phyloP scores from a whole-genome alignment of 2,888 invertebrate genomes.

The Sphaeridia pumilis region DNA sequence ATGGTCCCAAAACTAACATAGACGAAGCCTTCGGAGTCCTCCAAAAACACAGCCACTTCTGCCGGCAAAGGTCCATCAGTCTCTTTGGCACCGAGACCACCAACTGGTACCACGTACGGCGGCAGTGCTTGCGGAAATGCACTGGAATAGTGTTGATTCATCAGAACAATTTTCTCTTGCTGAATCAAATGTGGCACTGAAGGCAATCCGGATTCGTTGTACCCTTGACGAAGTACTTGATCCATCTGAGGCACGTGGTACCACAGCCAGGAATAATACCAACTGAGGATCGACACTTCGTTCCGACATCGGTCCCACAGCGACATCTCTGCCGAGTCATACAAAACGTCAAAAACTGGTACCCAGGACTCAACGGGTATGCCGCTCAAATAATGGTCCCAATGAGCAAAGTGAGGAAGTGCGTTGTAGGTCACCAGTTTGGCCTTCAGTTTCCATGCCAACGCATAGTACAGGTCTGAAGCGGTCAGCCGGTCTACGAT shows the following conservation, averaged over 20 bases:
- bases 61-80: too few species aligned
- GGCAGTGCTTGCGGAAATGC: neutral
- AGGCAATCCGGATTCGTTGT: neutral
- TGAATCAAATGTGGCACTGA: neutral
- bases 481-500: neutral
- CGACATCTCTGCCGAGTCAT: neutral
- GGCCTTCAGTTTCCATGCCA: slow-evolving; percentile 1
- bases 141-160: slow-evolving; percentile 1
- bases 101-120: slow-evolving; percentile 1
- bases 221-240: neutral
- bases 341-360: neutral
- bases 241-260: neutral
- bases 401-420: neutral
- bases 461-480: neutral
- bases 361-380: neutral
- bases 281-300: neutral
- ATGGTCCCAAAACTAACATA: slow-evolving; percentile 11
- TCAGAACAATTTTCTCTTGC: neutral
- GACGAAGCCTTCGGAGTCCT: slow-evolving; percentile 7
- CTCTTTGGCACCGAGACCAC: neutral
- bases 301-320: neutral
- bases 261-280: neutral
- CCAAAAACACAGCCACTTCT: too few species aligned
- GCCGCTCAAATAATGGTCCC: neutral
- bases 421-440: neutral